phyloP scores from a whole-genome alignment of 2,113 vertebrate genomes.

The Mormyrus lacerda region DNA sequence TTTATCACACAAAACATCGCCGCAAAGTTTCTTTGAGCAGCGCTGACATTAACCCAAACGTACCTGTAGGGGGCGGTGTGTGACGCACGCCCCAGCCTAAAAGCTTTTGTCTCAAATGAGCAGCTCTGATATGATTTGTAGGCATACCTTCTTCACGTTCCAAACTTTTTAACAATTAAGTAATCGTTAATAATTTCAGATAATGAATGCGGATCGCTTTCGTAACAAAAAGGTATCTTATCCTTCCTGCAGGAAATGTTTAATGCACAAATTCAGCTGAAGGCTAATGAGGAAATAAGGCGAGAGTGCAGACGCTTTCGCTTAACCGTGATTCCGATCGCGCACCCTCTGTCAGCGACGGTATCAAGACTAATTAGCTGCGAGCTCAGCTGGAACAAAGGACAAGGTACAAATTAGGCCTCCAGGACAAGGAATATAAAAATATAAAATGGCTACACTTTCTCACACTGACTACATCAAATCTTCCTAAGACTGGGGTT shows the following conservation, averaged over 20 bases:
- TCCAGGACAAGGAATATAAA: not conserved
- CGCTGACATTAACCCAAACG: not conserved
- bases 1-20: not conserved
- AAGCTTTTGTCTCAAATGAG: not conserved
- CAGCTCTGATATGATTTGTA: not conserved
- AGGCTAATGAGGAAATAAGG: not conserved
- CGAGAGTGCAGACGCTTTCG: not conserved
- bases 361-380: not conserved
- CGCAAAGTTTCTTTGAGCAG: not conserved
- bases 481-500: not conserved
- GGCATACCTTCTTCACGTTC: not conserved
- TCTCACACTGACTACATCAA: not conserved
- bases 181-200: not conserved
- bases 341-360: not conserved
- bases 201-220: not conserved
- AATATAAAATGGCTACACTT: not conserved
- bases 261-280: not conserved
- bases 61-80: not conserved
- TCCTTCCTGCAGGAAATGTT: not conserved
- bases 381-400: not conserved
- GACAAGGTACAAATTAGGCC: not conserved
- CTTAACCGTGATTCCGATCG: not conserved
- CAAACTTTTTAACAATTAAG: not conserved
- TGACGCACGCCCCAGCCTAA: not conserved
- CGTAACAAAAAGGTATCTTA: not conserved